A percentile compares a stretch with the other conserved stretches of the same genome.
These are phyloP conservation scores for Grantiella picta DNA, from an alignment of 2,113 vertebrate species.

Conservation along the genomic window DNA sequence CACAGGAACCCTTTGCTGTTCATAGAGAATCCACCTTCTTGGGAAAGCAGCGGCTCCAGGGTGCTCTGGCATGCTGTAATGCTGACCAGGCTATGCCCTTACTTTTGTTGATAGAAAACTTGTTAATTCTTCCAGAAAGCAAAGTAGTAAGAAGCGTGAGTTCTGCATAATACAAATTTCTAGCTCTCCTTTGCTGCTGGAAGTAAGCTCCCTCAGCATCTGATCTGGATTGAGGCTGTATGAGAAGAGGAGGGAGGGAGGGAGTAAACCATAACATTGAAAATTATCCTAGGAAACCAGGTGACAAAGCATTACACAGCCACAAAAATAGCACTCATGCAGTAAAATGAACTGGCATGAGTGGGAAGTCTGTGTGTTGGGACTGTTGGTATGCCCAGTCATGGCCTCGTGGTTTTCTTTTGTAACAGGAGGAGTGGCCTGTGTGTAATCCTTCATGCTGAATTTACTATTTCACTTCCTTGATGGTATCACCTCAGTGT, in stretches of 20 bases:
- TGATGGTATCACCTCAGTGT: not conserved
- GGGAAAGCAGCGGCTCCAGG: rapidly evolving
- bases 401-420: not conserved
- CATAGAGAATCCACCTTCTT: not conserved
- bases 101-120: not conserved
- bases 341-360: not conserved
- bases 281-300: not conserved
- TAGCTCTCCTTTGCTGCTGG: not conserved
- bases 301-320: not conserved
- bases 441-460: not conserved
- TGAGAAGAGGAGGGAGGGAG: not conserved
- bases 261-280: not conserved
- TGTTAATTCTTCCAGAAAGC: not conserved
- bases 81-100: not conserved
- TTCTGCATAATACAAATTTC: not conserved
- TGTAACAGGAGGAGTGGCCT: not conserved
- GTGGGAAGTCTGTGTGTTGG: not conserved
- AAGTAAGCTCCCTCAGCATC: not conserved
- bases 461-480: conserved; percentile 16
- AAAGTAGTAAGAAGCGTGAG: not conserved
- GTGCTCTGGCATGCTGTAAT: not conserved
- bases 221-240: rapidly evolving
- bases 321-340: not conserved
- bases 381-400: not conserved
- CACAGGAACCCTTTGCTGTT: not conserved